These are phyloP conservation scores for Anas platyrhynchos DNA, from an alignment of 2,113 vertebrate genomes.

Conservation along the genomic window DNA sequence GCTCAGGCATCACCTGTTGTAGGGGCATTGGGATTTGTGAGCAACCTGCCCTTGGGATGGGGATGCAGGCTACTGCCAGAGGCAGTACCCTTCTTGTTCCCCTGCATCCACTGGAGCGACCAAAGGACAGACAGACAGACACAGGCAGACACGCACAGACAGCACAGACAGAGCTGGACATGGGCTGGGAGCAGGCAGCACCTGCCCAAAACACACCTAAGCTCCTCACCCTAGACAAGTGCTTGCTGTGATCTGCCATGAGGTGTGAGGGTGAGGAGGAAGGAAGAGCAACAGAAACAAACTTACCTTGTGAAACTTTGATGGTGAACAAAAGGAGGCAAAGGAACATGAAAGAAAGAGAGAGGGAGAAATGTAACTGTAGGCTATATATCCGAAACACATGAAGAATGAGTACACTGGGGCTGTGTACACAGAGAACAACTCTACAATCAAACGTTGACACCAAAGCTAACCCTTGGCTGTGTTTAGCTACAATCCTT, in stretches of 20 bases:
- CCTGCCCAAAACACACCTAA: background rate
- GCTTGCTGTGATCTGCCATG: background rate
- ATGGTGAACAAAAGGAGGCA: conserved; percentile 57
- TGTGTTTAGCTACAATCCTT: background rate
- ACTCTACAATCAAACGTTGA: background rate
- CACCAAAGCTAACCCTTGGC: background rate
- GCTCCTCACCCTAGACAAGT: fast-evolving
- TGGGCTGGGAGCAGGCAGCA: background rate
- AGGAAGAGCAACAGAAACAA: conserved; percentile 31
- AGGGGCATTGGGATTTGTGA: background rate
- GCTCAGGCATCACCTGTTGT: background rate
- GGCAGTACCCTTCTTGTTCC: background rate
- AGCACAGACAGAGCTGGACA: background rate
- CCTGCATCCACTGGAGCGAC: background rate
- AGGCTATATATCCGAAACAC: background rate
- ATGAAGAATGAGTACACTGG: background rate
- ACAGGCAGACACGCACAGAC: background rate
- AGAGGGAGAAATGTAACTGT: conserved; percentile 67
- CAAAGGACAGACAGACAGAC: background rate
- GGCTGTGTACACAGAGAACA: conserved; percentile 30
- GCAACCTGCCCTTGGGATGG: background rate
- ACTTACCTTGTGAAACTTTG: conserved; percentile 89
- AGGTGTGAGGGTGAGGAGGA: background rate
- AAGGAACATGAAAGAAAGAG: conserved; percentile 70
- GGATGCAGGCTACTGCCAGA: background rate